A percentile compares a stretch with the other conserved stretches of the same genome.
Conservation (phyloP, 2,797 vertebrate species). For the Enteromius mattozi region DNA sequence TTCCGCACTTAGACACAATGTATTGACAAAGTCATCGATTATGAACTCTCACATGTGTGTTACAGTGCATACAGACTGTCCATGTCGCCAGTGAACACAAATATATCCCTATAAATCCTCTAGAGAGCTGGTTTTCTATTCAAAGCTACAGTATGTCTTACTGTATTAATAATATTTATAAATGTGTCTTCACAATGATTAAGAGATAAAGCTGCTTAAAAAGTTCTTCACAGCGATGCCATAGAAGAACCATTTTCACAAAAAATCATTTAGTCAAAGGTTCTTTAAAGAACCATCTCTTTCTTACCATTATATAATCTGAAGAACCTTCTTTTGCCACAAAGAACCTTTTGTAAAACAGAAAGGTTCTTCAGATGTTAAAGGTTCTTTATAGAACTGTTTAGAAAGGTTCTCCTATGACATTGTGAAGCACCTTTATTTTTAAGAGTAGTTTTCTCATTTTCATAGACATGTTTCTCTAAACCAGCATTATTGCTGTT, state of each 20-base stretch:
- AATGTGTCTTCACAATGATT: not conserved
- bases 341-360: no score
- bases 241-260: no score
- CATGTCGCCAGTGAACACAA: not conserved
- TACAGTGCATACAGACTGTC: constrained; percentile 15
- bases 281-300: no score
- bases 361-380: no score
- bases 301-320: no score
- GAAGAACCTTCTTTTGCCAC: no score
- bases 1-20: constrained; percentile 10
- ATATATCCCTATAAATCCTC: constrained; percentile 12
- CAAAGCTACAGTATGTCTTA: not conserved
- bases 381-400: no score
- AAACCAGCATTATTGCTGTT: not conserved
- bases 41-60: constrained; percentile 12
- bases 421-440: no score
- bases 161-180: not conserved
- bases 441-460: no score
- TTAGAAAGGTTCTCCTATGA: no score
- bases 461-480: not conserved
- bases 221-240: no score
- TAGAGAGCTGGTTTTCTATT: not conserved
- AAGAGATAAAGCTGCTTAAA: not conserved
- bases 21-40: constrained; percentile 34
- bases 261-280: no score